Conservation (phyloP, 2,113 vertebrate genomes). For the Candoia aspera region DNA sequence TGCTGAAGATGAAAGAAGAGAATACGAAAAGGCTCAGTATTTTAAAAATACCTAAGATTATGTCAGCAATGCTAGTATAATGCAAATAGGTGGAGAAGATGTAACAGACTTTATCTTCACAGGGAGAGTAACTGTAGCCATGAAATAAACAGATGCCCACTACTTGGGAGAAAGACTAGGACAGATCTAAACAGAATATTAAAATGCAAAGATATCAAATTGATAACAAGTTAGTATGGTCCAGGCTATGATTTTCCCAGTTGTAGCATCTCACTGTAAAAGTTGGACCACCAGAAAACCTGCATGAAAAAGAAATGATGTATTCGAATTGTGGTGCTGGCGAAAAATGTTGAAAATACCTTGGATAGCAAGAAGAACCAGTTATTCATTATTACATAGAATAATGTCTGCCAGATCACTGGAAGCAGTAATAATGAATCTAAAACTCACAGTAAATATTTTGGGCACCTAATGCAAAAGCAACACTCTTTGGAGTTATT, state of each 20-base stretch:
- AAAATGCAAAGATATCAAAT: background rate
- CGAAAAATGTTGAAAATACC: background rate
- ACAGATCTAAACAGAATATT: background rate
- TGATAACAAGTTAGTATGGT: background rate
- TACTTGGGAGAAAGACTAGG: background rate
- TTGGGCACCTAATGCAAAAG: background rate
- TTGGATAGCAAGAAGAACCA: background rate
- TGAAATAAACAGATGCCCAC: background rate
- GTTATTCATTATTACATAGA: background rate
- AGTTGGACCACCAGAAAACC: background rate
- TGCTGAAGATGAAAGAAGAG: background rate
- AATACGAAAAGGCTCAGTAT: background rate
- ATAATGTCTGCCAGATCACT: background rate
- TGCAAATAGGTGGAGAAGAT: too few species aligned
- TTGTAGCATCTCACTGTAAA: background rate
- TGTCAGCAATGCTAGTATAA: too few species aligned
- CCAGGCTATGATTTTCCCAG: background rate
- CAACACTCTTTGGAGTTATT: background rate
- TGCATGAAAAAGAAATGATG: background rate
- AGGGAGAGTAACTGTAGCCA: too few species aligned
- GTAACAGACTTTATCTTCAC: too few species aligned
- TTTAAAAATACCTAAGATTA: too few species aligned
- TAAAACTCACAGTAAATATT: background rate
- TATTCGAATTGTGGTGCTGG: background rate
- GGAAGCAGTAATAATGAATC: background rate